Evolutionary conservation across 1,140 invertebrate genomes (phyloP), one percentile per base, ranked within the genome.

Genomic region (Pachyrhynchus sulphureomaculatus): DNA sequence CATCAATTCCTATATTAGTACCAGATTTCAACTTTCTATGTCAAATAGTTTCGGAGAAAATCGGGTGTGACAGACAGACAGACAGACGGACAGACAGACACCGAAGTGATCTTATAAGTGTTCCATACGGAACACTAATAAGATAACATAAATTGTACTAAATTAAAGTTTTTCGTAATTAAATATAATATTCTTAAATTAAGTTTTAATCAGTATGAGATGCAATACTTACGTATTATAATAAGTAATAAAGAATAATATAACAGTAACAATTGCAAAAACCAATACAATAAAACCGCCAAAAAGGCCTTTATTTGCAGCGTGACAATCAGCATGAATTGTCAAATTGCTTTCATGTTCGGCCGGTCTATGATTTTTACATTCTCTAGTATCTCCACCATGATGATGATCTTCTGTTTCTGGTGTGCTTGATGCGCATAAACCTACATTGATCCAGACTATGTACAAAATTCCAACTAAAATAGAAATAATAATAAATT

Each of bases 321-420:
- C 84, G 69, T 88, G 86, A 69, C 88, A 90, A 74, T 89, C 87
- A 5, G 85, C 86, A 66, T 86, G 81, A 29, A 89, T 82, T 3
- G 86, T 80, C 5, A 86, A 70, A 67, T 85, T 85, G 62, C 82
- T 84, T 18, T 79, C 79, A 42, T 74, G 78, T 42, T 79, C 78
- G 2, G 37, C 32, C 15, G 41, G 36, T 44, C 63, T 52, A 2
- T 53, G 10, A 34, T 61, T 55, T 39, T 45, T 64, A 13, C 56
- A 67, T 34, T 56, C 53, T 45, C 53, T 47, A 15, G 41, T 52
- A 34, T 62, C 60, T 34, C 48, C 51, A 18, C 33, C 51, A 45
- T 62, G 60, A 10, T 42, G 49, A 62, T 80, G 68, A 18, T 71
- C 70, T 23, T 67, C 57, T 20, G 66, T 59, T 15, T 62, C 56